phyloP scores from a whole-genome alignment of 2,113 vertebrate species.

The Gopherus flavomarginatus region DNA sequence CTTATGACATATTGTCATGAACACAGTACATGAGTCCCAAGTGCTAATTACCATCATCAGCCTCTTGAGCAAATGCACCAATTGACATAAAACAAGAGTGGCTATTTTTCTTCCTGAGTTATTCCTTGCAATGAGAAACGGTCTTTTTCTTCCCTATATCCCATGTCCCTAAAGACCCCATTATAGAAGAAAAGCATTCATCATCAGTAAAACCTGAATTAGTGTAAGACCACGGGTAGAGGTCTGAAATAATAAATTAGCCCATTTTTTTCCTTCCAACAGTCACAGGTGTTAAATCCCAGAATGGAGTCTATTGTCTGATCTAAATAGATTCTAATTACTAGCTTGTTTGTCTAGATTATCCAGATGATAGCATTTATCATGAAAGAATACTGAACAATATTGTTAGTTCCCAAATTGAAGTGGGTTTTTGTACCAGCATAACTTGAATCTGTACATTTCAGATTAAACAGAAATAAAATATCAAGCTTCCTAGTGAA shows the following conservation, averaged over 20 bases:
- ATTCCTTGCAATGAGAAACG: slow-evolving; percentile 32
- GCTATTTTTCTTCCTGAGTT: slow-evolving; percentile 11
- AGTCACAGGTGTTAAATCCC: slow-evolving; percentile 31
- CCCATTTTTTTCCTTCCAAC: background rate
- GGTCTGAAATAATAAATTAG: background rate
- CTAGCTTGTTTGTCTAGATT: background rate
- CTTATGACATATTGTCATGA: background rate
- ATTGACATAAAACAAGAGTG: background rate
- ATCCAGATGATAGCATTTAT: background rate
- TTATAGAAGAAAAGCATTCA: background rate
- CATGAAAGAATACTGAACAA: background rate
- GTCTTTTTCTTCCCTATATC: background rate
- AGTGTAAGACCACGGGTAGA: background rate
- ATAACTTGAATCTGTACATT: background rate
- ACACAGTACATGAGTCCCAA: background rate
- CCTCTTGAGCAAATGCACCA: background rate
- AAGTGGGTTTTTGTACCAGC: background rate
- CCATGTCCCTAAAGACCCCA: slow-evolving; percentile 9
- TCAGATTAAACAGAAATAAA: background rate
- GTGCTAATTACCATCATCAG: background rate
- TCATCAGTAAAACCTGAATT: background rate
- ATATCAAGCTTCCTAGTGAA: background rate
- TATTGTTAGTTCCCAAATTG: background rate
- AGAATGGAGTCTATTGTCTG: background rate
- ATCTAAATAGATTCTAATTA: background rate